A percentile compares a stretch with the other conserved stretches of the same genome.
phyloP scores from a whole-genome alignment of 2,113 vertebrate species.

The Neofelis nebulosa region DNA sequence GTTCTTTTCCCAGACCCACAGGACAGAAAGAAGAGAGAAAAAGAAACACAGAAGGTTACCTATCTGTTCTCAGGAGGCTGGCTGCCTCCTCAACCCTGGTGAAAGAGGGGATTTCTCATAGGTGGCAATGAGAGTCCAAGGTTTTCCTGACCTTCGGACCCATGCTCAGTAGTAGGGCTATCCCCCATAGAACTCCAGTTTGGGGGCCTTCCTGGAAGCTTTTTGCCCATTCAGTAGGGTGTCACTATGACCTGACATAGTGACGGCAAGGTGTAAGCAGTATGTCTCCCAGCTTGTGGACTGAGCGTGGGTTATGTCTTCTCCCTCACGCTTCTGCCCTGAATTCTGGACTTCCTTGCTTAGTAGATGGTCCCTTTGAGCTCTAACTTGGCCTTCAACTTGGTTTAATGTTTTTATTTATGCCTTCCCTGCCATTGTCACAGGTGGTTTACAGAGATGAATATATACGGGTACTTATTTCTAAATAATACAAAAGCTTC shows the following conservation, averaged over 20 bases:
- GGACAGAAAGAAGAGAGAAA: neutral
- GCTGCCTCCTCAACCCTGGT: neutral
- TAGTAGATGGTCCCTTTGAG: neutral
- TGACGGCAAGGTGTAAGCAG: rapidly evolving
- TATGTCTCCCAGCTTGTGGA: neutral
- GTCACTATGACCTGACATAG: neutral
- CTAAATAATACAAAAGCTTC: neutral
- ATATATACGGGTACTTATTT: neutral
- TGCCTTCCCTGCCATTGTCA: neutral
- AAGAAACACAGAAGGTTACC: neutral
- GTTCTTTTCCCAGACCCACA: neutral
- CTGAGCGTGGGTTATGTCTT: neutral
- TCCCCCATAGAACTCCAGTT: neutral
- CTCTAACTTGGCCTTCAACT: neutral
- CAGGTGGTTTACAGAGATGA: neutral
- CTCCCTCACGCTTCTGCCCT: neutral
- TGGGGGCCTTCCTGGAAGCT: neutral
- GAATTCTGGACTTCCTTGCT: neutral
- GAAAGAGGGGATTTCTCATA: neutral
- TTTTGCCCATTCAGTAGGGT: neutral
- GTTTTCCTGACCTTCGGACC: neutral
- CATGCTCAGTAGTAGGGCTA: neutral
- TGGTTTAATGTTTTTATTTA: neutral
- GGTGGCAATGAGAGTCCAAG: too few species aligned
- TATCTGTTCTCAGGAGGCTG: neutral